Evolutionary conservation across 2,797 vertebrate species (phyloP).

Genomic region (Lagothrix lagotricha): DNA sequence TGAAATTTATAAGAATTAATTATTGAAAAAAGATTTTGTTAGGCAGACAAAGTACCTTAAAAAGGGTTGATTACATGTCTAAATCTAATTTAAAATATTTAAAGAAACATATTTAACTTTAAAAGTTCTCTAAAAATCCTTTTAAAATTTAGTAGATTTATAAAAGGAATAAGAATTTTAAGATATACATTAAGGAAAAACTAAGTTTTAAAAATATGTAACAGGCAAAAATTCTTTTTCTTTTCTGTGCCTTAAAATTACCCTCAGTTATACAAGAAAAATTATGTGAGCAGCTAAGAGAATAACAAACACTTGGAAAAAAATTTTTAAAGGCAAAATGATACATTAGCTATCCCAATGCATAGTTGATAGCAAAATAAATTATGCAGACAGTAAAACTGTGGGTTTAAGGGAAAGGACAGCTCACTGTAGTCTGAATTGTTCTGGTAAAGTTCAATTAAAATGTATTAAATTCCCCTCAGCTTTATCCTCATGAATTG

Average conservation of each 20-base stretch:
- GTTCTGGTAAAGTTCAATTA: slow-evolving; percentile 38
- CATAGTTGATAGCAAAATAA: background rate
- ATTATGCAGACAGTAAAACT: background rate
- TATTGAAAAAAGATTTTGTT: background rate
- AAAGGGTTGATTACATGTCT: background rate
- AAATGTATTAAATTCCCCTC: background rate
- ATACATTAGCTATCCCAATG: background rate
- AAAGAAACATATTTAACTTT: background rate
- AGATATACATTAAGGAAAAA: background rate
- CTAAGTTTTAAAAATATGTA: background rate
- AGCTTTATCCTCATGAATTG: background rate
- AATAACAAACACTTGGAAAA: slow-evolving; percentile 27
- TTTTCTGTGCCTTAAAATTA: background rate
- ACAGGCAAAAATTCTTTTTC: background rate
- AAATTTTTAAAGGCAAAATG: background rate
- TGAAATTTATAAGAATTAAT: background rate
- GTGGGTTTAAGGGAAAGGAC: background rate
- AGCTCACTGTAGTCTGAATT: background rate
- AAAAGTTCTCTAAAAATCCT: background rate
- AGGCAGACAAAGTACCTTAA: background rate
- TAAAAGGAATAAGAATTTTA: background rate
- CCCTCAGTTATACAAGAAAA: background rate
- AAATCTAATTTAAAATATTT: background rate
- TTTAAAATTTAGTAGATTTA: slow-evolving; percentile 32
- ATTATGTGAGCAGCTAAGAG: background rate